Conservation (phyloP, 1,140 invertebrate genomes). For the Drosophila lacertosa region DNA sequence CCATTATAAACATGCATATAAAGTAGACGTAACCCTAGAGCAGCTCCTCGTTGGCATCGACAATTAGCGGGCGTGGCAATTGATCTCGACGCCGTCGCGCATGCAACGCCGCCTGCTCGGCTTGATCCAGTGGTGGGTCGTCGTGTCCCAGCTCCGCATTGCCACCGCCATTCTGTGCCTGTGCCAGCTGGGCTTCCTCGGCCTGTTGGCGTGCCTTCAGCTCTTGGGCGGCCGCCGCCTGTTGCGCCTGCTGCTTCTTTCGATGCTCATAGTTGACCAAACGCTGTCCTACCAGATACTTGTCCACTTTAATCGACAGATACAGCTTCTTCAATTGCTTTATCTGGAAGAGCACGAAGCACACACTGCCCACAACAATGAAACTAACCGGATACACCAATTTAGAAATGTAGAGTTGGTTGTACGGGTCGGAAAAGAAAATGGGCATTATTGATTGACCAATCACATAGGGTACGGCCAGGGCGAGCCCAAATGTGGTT, state of each 20-base stretch:
- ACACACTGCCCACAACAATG: slow-evolving; percentile 88
- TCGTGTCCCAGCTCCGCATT: slow-evolving; percentile 12
- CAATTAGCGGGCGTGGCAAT: slow-evolving; percentile 33
- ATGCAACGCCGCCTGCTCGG: slow-evolving; percentile 51
- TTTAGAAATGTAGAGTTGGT: slow-evolving; percentile 91
- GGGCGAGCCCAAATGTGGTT: slow-evolving; percentile 92
- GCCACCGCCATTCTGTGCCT: not conserved
- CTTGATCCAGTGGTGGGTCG: slow-evolving; percentile 18
- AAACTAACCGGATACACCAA: slow-evolving; percentile 96
- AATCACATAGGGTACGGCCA: slow-evolving; percentile 95
- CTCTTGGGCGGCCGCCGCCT: slow-evolving; percentile 79
- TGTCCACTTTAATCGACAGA: slow-evolving; percentile 99
- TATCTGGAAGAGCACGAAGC: slow-evolving; percentile 90
- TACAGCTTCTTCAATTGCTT: slow-evolving; percentile 97
- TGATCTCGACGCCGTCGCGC: slow-evolving; percentile 44
- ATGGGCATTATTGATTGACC: slow-evolving; percentile 93
- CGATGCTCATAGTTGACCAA: slow-evolving; percentile 97
- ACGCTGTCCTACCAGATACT: slow-evolving; percentile 97
- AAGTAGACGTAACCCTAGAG: slow-evolving; percentile 54
- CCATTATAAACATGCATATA: slow-evolving; percentile 41
- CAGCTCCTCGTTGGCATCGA: slow-evolving; percentile 52
- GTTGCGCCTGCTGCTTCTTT: slow-evolving; percentile 85
- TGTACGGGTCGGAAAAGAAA: slow-evolving; percentile 89
- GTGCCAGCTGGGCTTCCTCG: slow-evolving; percentile 42
- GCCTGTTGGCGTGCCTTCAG: slow-evolving; percentile 47